A percentile compares a stretch with the other conserved stretches of the same genome.
Evolutionary conservation across 2,113 vertebrate genomes (phyloP).

Genomic region (Cryptomyrus ogoouensis): DNA sequence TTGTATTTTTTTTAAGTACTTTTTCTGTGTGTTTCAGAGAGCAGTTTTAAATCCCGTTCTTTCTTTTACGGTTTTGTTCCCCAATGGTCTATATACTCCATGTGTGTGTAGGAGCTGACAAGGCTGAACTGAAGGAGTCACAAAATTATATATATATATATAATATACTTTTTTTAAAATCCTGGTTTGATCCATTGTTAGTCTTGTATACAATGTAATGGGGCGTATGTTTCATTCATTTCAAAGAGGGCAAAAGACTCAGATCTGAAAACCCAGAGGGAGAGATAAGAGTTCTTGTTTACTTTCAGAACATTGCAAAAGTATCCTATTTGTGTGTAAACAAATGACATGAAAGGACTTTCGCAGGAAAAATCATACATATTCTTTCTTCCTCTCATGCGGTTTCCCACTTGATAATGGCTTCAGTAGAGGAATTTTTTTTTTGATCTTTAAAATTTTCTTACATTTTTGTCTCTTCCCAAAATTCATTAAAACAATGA

Average conservation of each 20-base stretch:
- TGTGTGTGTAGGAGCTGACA: constrained; percentile 24
- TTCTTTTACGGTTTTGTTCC: constrained; percentile 23
- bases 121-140: constrained; percentile 10
- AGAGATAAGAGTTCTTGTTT: constrained; percentile 12
- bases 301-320: constrained; percentile 21
- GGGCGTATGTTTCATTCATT: constrained; percentile 29
- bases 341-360: constrained; percentile 24
- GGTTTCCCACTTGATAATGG: constrained; percentile 23
- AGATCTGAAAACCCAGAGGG: constrained; percentile 8
- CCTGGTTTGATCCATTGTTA: constrained; percentile 24
- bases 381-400: constrained; percentile 8
- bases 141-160: neutral
- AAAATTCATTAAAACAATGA: neutral
- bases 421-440: constrained; percentile 31
- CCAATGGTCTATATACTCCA: constrained; percentile 18
- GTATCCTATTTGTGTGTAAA: constrained; percentile 11
- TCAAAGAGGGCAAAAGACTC: constrained; percentile 2
- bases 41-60: constrained; percentile 20
- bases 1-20: constrained; percentile 38
- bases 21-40: constrained; percentile 23
- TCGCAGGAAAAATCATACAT: constrained; percentile 14
- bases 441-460: neutral
- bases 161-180: constrained; percentile 21
- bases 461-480: constrained; percentile 12
- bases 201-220: constrained; percentile 20